Conservation (phyloP, 2,113 vertebrate genomes). For the Patagioenas fasciata region DNA sequence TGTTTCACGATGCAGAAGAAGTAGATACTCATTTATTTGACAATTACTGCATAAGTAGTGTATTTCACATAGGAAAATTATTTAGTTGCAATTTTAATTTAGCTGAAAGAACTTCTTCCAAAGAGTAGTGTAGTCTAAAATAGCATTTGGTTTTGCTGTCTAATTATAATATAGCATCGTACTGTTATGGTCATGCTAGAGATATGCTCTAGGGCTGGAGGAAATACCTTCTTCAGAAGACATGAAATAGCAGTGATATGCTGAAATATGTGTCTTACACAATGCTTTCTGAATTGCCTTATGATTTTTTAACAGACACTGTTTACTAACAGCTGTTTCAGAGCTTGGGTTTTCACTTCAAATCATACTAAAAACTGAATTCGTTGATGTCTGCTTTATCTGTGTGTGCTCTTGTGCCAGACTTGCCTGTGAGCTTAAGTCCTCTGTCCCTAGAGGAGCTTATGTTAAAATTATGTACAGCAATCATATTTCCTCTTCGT, state of each 20-base stretch:
- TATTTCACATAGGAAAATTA: background rate
- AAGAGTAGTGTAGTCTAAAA: background rate
- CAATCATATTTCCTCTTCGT: background rate
- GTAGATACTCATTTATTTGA: conserved; percentile 57
- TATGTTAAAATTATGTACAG: background rate
- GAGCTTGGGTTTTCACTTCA: background rate
- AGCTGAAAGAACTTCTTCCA: background rate
- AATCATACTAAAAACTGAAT: too few species aligned
- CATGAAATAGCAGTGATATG: background rate
- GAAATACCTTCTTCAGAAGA: background rate
- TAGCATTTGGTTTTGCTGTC: background rate
- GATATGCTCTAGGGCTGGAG: background rate
- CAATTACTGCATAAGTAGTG: background rate
- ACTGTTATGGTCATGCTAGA: background rate
- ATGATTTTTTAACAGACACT: background rate
- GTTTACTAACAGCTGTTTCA: background rate
- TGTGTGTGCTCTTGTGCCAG: background rate
- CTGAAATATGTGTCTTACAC: background rate
- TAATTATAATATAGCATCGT: background rate
- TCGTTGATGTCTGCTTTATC: background rate
- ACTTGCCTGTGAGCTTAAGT: background rate
- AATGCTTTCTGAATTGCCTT: background rate
- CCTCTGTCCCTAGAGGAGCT: background rate
- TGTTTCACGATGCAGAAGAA: conserved; percentile 74
- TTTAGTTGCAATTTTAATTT: background rate